These are phyloP conservation scores for Musca domestica DNA, from an alignment of 1,140 invertebrate genomes.

Conservation along the genomic window DNA sequence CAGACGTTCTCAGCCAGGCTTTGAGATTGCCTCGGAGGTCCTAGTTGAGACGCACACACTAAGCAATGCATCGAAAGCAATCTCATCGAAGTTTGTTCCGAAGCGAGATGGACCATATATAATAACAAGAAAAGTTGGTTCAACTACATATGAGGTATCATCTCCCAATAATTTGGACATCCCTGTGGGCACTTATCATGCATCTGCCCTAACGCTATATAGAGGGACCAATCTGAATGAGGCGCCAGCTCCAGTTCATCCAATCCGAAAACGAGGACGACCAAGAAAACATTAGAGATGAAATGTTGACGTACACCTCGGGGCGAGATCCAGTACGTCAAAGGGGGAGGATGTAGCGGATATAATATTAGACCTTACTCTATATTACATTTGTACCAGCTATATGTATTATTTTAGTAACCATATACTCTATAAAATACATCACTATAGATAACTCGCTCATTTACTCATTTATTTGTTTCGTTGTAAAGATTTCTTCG, in stretches of 20 bases:
- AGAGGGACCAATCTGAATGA: neutral
- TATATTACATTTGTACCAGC: no score
- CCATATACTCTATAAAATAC: no score
- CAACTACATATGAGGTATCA: constrained; percentile 33
- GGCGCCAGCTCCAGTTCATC: constrained; percentile 6
- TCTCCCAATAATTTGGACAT: no score
- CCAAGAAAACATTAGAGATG: neutral
- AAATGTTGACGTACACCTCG: constrained; percentile 12
- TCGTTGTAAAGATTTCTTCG: no score
- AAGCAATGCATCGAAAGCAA: constrained; percentile 33
- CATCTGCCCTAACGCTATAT: constrained; percentile 3
- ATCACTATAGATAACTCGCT: no score
- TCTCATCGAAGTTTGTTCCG: constrained; percentile 47
- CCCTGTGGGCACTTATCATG: no score
- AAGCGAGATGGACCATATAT: constrained; percentile 46
- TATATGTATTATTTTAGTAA: no score
- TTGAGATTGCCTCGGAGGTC: constrained; percentile 35
- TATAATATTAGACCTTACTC: no score
- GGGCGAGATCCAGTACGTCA: constrained; percentile 4
- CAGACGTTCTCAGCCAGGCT: constrained; percentile 26
- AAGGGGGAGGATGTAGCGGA: no score
- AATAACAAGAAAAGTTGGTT: constrained; percentile 30
- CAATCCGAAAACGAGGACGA: constrained; percentile 6
- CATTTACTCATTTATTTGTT: no score
- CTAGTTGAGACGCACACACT: constrained; percentile 37